A percentile compares a stretch with the other conserved stretches of the same genome.
Evolutionary conservation across 2,113 vertebrate species (phyloP).

Genomic region (Heterochromis multidens): DNA sequence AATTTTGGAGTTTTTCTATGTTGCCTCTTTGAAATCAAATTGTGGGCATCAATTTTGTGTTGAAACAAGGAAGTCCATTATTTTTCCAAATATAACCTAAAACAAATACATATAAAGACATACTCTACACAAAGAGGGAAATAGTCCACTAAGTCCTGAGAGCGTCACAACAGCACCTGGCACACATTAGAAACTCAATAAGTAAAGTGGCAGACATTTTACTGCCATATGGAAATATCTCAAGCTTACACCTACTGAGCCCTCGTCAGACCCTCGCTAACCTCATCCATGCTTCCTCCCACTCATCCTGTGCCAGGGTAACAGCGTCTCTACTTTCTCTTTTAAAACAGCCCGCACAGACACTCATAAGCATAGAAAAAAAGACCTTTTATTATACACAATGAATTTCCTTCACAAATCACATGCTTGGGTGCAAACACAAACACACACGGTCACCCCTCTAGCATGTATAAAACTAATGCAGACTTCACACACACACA

Average conservation of each 20-base stretch:
- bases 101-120: conserved; percentile 38
- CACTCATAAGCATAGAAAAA: neutral
- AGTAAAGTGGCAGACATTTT: conserved; percentile 81
- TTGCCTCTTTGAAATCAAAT: neutral
- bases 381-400: conserved; percentile 1
- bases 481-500: conserved; percentile 15
- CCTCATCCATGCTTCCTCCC: conserved; percentile 62
- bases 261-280: conserved; percentile 54
- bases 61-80: conserved; percentile 20
- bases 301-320: conserved; percentile 57
- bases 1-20: neutral
- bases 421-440: conserved; percentile 28
- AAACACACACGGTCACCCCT: conserved; percentile 16
- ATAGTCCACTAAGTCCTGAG: conserved; percentile 19
- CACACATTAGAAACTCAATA: conserved; percentile 78
- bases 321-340: conserved; percentile 43
- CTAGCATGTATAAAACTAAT: conserved; percentile 14
- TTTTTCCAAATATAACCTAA: conserved; percentile 30
- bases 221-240: conserved; percentile 78
- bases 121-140: conserved; percentile 12
- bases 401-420: conserved; percentile 36
- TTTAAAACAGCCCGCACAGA: neutral
- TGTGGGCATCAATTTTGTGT: conserved; percentile 5
- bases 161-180: conserved; percentile 66
- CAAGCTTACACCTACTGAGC: conserved; percentile 62